Percentiles rank a stretch among this genome's conserved stretches.
Conservation (phyloP, 2,888 invertebrate genomes). For the Dryococelus australis region DNA sequence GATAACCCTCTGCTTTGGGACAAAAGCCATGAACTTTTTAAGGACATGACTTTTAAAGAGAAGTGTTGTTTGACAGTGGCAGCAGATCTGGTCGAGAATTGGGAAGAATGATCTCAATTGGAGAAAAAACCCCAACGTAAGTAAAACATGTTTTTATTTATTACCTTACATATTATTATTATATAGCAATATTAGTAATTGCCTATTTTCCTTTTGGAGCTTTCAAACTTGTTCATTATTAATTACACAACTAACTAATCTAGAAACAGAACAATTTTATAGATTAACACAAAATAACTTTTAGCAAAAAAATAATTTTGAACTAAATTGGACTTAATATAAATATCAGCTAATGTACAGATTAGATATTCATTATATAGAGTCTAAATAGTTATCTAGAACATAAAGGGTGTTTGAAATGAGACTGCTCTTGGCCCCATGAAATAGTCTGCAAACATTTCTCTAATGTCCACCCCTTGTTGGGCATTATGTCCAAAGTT, state of each 20-base stretch:
- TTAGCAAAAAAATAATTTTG: not conserved
- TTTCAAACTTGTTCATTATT: too few relatives aligned
- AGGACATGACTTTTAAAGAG: not conserved
- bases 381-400: not conserved
- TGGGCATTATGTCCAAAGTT: not conserved
- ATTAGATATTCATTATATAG: not conserved
- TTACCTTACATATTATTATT: not conserved
- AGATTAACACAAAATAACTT: not conserved
- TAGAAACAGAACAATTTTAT: not conserved
- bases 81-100: slow-evolving; percentile 13
- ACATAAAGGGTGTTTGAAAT: slow-evolving; percentile 20
- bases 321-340: not conserved
- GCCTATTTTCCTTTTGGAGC: not conserved
- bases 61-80: slow-evolving; percentile 5
- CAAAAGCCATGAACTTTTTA: not conserved
- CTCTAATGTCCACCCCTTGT: not conserved
- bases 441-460: not conserved
- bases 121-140: not conserved
- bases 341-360: too few relatives aligned
- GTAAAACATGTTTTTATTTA: not conserved
- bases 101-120: not conserved
- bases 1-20: slow-evolving; percentile 25
- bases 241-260: not conserved
- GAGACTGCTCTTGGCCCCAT: slow-evolving; percentile 12
- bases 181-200: not conserved